These are phyloP conservation scores for Hapalemur alaotrensis DNA, from an alignment of 2,797 vertebrate species.

Conservation along the genomic window DNA sequence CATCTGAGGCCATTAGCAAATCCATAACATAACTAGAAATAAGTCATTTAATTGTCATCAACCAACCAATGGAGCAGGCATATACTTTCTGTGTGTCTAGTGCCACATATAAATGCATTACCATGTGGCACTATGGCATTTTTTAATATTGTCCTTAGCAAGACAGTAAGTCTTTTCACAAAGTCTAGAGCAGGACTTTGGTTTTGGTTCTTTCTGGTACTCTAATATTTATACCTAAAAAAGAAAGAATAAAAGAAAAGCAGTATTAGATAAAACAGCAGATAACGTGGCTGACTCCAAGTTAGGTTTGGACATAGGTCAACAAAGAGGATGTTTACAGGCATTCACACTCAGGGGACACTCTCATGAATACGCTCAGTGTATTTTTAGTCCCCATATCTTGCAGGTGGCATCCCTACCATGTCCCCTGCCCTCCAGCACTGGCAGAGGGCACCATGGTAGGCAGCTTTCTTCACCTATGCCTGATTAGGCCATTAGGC, in stretches of 20 bases:
- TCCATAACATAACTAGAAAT: conserved; percentile 28
- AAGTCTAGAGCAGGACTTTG: conserved; percentile 38
- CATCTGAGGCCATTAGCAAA: conserved; percentile 9
- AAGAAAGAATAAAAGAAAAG: conserved; percentile 75
- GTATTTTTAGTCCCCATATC: conserved; percentile 75
- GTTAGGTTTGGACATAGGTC: conserved; percentile 79
- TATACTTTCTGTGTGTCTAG: not conserved
- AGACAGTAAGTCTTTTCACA: not conserved
- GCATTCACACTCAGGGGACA: conserved; percentile 77
- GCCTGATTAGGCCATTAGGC: conserved; percentile 69
- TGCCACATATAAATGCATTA: not conserved
- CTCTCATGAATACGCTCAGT: conserved; percentile 79
- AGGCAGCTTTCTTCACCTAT: conserved; percentile 86
- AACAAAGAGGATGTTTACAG: conserved; percentile 81
- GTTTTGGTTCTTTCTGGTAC: conserved; percentile 35
- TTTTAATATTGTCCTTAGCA: conserved; percentile 42
- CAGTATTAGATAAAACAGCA: conserved; percentile 80
- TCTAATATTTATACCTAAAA: conserved; percentile 5
- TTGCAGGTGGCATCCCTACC: conserved; percentile 82
- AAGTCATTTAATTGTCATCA: not conserved
- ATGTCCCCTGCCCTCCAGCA: conserved; percentile 80
- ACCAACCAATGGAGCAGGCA: not conserved
- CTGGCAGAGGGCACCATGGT: conserved; percentile 75
- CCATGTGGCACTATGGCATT: not conserved
- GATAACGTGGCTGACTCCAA: conserved; percentile 77